Evolutionary conservation across 2,888 invertebrate genomes (phyloP).

Genomic region (Aspidapion aeneum): DNA sequence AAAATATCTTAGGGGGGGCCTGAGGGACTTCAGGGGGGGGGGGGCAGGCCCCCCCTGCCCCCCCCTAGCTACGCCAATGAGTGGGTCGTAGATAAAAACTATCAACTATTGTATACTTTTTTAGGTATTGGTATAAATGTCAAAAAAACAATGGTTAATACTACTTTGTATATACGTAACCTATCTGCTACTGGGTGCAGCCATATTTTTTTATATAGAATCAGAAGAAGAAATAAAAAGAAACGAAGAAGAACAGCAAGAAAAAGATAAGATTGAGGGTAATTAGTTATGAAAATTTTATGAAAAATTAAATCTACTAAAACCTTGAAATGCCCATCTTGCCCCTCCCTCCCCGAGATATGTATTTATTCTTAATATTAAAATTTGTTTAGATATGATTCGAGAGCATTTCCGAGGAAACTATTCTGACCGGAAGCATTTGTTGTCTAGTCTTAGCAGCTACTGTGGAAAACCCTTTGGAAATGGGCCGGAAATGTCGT

Average conservation of each 20-base stretch:
- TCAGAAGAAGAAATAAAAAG: constrained; percentile 64
- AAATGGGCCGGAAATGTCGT: constrained; percentile 58
- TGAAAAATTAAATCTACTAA: too few relatives aligned
- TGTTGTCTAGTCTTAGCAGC: constrained; percentile 59
- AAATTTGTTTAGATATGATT: constrained; percentile 60
- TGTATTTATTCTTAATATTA: too few relatives aligned
- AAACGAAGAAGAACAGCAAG: constrained; percentile 56
- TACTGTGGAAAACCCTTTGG: constrained; percentile 76
- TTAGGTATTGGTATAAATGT: constrained; percentile 35
- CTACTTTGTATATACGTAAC: constrained; percentile 35
- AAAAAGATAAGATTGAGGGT: constrained; percentile 32
- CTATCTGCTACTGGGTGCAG: constrained; percentile 70
- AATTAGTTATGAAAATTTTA: too few relatives aligned
- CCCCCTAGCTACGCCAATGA: too few relatives aligned
- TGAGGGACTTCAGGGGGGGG: too few relatives aligned
- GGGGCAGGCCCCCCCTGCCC: too few relatives aligned
- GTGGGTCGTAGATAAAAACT: too few relatives aligned
- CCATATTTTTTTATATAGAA: constrained; percentile 81
- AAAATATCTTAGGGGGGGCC: too few relatives aligned
- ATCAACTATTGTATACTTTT: too few relatives aligned
- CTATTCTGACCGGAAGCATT: constrained; percentile 54
- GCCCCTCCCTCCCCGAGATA: too few relatives aligned
- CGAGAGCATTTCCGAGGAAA: constrained; percentile 56
- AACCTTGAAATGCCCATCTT: too few relatives aligned
- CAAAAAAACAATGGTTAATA: constrained; percentile 38